A percentile compares a stretch with the other conserved stretches of the same genome.
Conservation (phyloP, 2,797 vertebrate species). For the Serranus cabrilla region DNA sequence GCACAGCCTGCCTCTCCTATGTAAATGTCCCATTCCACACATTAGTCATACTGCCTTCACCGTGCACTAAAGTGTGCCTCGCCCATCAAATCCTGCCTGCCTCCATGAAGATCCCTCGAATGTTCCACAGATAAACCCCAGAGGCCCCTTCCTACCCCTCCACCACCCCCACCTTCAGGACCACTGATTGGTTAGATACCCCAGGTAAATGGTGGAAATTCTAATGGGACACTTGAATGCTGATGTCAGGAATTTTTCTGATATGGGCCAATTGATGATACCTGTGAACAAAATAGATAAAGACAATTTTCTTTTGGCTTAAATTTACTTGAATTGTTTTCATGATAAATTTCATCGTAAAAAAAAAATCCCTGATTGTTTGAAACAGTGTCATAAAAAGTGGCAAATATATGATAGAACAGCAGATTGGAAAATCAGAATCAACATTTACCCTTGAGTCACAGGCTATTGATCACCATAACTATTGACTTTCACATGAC, state of each 20-base stretch:
- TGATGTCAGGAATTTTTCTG: constrained; percentile 71
- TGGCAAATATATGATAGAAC: constrained; percentile 24
- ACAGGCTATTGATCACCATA: constrained; percentile 44
- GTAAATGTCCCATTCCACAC: constrained; percentile 86
- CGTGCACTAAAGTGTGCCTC: constrained; percentile 80
- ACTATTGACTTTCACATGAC: constrained; percentile 55
- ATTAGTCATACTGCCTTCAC: constrained; percentile 86
- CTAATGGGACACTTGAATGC: constrained; percentile 73
- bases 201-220: constrained; percentile 77
- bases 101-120: constrained; percentile 81
- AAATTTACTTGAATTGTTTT: constrained; percentile 20
- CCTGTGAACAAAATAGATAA: constrained; percentile 43
- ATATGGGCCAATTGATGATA: constrained; percentile 58
- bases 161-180: constrained; percentile 69
- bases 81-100: constrained; percentile 82
- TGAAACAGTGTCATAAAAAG: constrained; percentile 32
- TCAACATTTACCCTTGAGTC: constrained; percentile 41
- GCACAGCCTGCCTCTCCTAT: constrained; percentile 82
- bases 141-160: constrained; percentile 72
- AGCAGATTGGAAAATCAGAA: constrained; percentile 41
- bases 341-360: neutral
- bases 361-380: neutral
- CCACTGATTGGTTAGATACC: constrained; percentile 79
- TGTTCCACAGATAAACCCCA: constrained; percentile 83
- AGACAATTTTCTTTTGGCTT: constrained; percentile 30